Evolutionary conservation across 2,113 vertebrate genomes (phyloP).

Genomic region (Anguilla japonica): DNA sequence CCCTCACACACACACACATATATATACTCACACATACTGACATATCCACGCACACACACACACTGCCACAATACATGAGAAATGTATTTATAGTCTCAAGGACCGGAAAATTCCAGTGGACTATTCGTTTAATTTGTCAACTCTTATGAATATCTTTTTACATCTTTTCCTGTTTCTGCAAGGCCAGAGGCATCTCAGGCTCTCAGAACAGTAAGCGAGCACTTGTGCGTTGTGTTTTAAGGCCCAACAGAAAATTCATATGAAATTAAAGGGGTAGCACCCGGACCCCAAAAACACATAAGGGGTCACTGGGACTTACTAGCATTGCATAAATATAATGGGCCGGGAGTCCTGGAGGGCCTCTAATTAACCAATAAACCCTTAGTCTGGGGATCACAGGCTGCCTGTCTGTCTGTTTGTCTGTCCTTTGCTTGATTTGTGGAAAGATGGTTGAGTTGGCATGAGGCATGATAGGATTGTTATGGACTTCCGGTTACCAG

Average conservation of each 20-base stretch:
- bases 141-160: constrained; percentile 47
- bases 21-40: no score
- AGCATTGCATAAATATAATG: not conserved
- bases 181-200: constrained; percentile 37
- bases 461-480: constrained; percentile 55
- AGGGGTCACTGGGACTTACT: not conserved
- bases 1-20: not conserved
- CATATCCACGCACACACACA: no score
- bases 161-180: constrained; percentile 27
- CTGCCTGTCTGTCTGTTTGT: not conserved
- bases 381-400: constrained; percentile 44
- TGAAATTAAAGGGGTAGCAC: not conserved
- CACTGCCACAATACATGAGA: constrained; percentile 34
- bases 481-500: constrained; percentile 61
- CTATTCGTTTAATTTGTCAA: constrained; percentile 55
- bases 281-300: not conserved
- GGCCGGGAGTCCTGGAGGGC: not conserved
- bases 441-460: constrained; percentile 40
- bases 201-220: constrained; percentile 50
- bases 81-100: constrained; percentile 50
- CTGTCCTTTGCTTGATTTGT: constrained; percentile 36
- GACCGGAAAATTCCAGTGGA: constrained; percentile 43
- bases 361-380: constrained; percentile 33
- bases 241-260: constrained; percentile 52
- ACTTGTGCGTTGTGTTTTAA: constrained; percentile 57